phyloP scores from a whole-genome alignment of 2,113 vertebrate species.

The Columba livia region DNA sequence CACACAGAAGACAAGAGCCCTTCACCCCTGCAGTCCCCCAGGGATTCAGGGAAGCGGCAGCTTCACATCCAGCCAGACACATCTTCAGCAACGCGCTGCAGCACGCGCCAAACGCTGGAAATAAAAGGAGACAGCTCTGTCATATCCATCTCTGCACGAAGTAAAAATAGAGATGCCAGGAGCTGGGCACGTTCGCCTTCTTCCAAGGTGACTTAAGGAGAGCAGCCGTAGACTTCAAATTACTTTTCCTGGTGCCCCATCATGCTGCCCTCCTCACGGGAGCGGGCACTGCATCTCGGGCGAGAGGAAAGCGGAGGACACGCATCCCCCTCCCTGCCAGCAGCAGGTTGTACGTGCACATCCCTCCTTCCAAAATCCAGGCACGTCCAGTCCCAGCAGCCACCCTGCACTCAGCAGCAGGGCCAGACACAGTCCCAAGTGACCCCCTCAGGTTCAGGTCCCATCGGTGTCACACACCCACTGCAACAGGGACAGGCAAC shows the following conservation, averaged over 20 bases:
- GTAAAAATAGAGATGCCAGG: constrained; percentile 45
- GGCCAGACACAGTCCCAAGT: neutral
- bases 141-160: neutral
- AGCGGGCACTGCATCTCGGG: rapidly evolving
- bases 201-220: constrained; percentile 50
- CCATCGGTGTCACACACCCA: neutral
- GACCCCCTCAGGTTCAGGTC: neutral
- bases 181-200: neutral
- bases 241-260: neutral
- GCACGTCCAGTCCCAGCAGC: rapidly evolving
- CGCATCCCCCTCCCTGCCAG: neutral
- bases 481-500: neutral
- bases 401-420: neutral
- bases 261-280: rapidly evolving
- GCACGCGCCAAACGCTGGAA: neutral
- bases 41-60: neutral
- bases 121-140: constrained; percentile 48
- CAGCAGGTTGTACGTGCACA: neutral
- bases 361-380: neutral
- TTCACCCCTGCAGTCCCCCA: neutral
- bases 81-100: neutral
- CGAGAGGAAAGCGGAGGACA: neutral
- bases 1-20: neutral
- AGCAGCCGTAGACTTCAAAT: neutral
- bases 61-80: neutral